Percentiles rank a stretch among this genome's conserved stretches.
These are phyloP conservation scores for Bradypodion ventrale DNA, from an alignment of 2,797 vertebrate genomes.

Conservation along the genomic window DNA sequence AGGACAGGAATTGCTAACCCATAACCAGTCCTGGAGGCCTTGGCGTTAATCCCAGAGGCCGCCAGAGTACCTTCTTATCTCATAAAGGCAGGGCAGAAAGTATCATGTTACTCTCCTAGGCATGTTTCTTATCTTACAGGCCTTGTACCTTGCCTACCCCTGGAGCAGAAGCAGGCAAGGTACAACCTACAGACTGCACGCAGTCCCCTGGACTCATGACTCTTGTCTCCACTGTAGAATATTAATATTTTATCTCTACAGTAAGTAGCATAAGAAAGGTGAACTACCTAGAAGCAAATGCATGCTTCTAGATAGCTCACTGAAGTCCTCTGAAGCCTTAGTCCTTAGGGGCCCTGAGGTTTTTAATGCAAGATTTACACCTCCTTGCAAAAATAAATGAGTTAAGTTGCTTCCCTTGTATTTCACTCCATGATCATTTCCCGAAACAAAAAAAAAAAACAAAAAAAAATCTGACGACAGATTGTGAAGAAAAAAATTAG, in stretches of 20 bases:
- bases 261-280: background rate
- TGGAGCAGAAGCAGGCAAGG: too few relatives aligned
- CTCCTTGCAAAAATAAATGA: background rate
- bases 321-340: background rate
- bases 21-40: background rate
- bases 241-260: background rate
- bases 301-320: background rate
- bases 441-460: background rate
- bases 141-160: background rate
- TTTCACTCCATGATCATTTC: background rate
- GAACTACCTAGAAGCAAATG: background rate
- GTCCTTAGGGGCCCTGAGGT: too few relatives aligned
- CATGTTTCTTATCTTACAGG: background rate
- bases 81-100: background rate
- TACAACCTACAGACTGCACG: too few relatives aligned
- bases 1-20: background rate
- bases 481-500: background rate
- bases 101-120: too few relatives aligned
- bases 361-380: background rate
- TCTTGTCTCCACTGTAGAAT: background rate
- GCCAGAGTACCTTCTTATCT: background rate
- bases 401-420: background rate
- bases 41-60: background rate
- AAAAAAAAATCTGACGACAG: background rate
- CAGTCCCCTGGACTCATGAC: too few relatives aligned